These are phyloP conservation scores for Orthonyx spaldingii DNA, from an alignment of 2,113 vertebrate genomes.

Conservation along the genomic window DNA sequence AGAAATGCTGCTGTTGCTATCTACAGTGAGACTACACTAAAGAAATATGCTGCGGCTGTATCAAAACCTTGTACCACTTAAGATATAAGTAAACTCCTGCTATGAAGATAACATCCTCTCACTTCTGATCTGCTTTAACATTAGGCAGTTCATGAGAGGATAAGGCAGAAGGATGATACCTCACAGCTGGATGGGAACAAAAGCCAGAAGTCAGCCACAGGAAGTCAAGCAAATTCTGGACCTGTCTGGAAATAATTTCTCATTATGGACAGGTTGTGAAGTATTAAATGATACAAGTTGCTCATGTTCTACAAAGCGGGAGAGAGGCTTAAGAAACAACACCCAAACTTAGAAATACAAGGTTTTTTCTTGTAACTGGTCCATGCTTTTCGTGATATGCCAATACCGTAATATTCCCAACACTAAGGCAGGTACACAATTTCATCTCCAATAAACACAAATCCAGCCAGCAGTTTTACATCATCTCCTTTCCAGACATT, in stretches of 20 bases:
- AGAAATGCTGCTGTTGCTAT: not conserved
- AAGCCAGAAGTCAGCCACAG: not conserved
- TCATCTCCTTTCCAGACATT: not conserved
- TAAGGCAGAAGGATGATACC: not conserved
- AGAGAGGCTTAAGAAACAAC: not conserved
- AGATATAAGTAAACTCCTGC: not conserved
- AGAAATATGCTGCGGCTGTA: not conserved
- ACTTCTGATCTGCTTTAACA: not conserved
- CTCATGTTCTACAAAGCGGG: not conserved
- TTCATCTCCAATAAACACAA: not conserved
- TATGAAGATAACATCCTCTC: not conserved
- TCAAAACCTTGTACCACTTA: not conserved
- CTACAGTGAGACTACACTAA: not conserved
- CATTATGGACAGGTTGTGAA: not conserved
- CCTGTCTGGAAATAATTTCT: not conserved
- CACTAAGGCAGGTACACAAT: not conserved
- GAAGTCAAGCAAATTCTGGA: not conserved
- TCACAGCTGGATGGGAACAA: conserved; percentile 1
- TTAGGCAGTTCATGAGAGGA: not conserved
- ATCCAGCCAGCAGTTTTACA: not conserved
- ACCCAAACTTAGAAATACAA: not conserved
- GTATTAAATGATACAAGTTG: not conserved
- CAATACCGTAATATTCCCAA: not conserved
- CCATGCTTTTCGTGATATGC: not conserved
- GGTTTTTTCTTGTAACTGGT: not conserved